Evolutionary conservation across 2,113 vertebrate genomes (phyloP).

Genomic region (Pundamilia nyererei): DNA sequence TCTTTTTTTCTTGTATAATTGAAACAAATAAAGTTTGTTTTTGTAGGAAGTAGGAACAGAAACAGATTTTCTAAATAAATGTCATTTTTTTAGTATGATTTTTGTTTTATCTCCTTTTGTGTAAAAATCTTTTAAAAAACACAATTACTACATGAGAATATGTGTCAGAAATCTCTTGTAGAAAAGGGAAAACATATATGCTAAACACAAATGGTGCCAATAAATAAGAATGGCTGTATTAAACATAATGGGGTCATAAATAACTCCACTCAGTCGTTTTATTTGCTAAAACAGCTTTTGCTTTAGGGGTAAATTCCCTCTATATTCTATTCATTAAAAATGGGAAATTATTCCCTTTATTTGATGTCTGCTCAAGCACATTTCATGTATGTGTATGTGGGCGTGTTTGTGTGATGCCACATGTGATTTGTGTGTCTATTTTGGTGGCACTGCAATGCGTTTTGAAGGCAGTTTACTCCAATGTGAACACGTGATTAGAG

Average conservation of each 20-base stretch:
- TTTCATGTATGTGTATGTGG: not conserved
- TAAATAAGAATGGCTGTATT: not conserved
- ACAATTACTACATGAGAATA: not conserved
- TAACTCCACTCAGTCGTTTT: not conserved
- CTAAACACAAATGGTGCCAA: not conserved
- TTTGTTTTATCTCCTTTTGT: not conserved
- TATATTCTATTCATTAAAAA: not conserved
- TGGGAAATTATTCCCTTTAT: not conserved
- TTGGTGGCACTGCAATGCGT: not conserved
- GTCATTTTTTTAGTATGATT: not conserved
- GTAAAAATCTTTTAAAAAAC: not conserved
- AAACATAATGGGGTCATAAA: not conserved
- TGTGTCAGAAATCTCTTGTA: not conserved
- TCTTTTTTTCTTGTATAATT: not conserved
- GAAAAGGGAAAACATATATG: not conserved
- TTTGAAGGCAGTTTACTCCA: not conserved
- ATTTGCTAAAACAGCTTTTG: not conserved
- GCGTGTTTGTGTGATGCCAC: not conserved
- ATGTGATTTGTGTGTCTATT: not conserved
- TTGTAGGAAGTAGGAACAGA: not conserved
- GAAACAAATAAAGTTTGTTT: not conserved
- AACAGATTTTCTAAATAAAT: not conserved
- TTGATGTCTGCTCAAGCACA: conserved; percentile 3
- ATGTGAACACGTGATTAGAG: conserved; percentile 2
- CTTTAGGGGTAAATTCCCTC: not conserved